Percentiles rank a stretch among this genome's conserved stretches.
phyloP scores from a whole-genome alignment of 2,113 vertebrate species.

The Chaetorhynchus papuensis region DNA sequence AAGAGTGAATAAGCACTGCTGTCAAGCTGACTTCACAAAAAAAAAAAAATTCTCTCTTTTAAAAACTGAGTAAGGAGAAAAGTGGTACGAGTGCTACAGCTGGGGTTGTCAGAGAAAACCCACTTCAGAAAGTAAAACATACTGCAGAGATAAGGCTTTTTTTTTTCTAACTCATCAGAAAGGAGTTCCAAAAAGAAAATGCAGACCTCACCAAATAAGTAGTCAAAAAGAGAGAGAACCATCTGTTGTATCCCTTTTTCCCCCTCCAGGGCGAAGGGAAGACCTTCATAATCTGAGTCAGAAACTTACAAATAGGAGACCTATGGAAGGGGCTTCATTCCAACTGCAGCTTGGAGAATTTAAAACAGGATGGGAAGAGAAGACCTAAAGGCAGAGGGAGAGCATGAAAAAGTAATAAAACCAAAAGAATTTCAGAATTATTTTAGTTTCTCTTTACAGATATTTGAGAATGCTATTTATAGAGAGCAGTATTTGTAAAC shows the following conservation, averaged over 20 bases:
- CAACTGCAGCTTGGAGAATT: background rate
- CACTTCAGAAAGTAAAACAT: conserved; percentile 46
- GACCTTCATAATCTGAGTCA: background rate
- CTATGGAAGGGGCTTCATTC: background rate
- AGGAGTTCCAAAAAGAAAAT: conserved; percentile 38
- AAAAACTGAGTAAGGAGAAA: conserved; percentile 16
- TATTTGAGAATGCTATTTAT: background rate
- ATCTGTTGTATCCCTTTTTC: conserved; percentile 5
- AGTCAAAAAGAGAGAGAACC: background rate
- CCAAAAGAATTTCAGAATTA: background rate
- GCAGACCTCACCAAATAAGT: conserved; percentile 31
- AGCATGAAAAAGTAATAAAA: background rate
- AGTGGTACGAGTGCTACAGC: background rate
- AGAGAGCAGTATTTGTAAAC: background rate
- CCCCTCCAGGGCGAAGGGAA: background rate
- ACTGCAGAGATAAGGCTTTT: conserved; percentile 38
- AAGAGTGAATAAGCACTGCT: background rate
- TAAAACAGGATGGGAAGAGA: background rate
- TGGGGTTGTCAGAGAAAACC: conserved; percentile 42
- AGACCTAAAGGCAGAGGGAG: background rate
- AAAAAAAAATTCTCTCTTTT: background rate
- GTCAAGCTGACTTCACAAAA: background rate
- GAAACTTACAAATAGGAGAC: background rate
- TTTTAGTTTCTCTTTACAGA: background rate
- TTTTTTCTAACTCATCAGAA: conserved; percentile 21